Base-by-base conservation (phyloP, 2,888 invertebrate species). In the Ichneumon xanthorius region DNA sequence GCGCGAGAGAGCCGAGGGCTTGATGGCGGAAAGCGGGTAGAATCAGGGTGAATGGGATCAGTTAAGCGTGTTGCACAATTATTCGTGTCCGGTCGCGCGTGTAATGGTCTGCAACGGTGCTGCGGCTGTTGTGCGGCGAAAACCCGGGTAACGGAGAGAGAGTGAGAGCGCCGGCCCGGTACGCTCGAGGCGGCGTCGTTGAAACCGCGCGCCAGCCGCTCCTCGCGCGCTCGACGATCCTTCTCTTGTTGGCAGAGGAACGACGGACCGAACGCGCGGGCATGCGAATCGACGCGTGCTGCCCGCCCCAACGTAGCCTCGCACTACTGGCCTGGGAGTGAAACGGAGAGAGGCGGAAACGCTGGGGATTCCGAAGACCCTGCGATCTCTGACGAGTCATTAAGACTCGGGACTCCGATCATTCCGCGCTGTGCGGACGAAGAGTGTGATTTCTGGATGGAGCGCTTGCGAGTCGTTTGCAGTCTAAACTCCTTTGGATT, bases 41-140 rank as follows among this genome's bases (percentile, higher is more conserved):
- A 92, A 92, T 92, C 92, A 90, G 91, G 89, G 89, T 95, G 94
- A 95, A 95, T 95, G 95, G 94, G 95, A 95, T 95, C 95, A 95
- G 95, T 95, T 95, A 95, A 95, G 95, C 95, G 95, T 95, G 95
- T 95, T 94, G 94, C 94, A 94, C 95, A 95, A 96, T 94, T 94
- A 94, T 96, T 95, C 95, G 95, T 94, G 95, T 95, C 94, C 95
- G 95, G 95, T 95, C 95, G 95, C 94, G 95, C 95, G 95, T 95
- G 95, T 96, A 96, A 96, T 96, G 94, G 95, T 94, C 94, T 94
- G 94, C 94, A 94, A 94, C 93, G 94, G 90, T 88, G 93, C 92
- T 92, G 93, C 90, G 92, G 92, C 93, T 90, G 92, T 92, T 93
- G 92, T 93, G 94, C 88, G 92, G 92, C 92, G 91, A 92, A 92